These are phyloP conservation scores for Lumbricus terrestris DNA, from an alignment of 2,888 invertebrate species.

Conservation along the genomic window DNA sequence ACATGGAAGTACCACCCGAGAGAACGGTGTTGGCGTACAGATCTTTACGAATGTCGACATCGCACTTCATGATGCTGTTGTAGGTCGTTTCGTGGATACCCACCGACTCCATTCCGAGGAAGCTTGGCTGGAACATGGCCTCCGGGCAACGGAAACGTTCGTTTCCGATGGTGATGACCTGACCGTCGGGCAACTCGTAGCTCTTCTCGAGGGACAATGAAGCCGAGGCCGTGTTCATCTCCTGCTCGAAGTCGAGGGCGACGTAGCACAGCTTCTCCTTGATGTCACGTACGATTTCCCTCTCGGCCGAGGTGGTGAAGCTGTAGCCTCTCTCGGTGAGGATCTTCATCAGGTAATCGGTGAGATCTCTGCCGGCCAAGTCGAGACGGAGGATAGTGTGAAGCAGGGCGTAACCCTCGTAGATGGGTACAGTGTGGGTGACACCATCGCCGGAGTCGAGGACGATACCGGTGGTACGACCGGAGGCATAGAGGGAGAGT, in stretches of 20 bases:
- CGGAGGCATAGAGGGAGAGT: conserved; percentile 89
- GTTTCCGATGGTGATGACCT: conserved; percentile 54
- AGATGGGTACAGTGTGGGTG: conserved; percentile 92
- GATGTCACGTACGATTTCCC: conserved; percentile 90
- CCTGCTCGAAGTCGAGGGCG: conserved; percentile 89
- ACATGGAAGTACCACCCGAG: conserved; percentile 93
- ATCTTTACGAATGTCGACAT: conserved; percentile 57
- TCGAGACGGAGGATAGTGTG: conserved; percentile 95
- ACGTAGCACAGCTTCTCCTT: conserved; percentile 93
- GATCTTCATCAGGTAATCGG: conserved; percentile 93
- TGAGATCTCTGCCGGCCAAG: conserved; percentile 92
- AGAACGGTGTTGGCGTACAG: conserved; percentile 70
- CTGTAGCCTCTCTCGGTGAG: conserved; percentile 62
- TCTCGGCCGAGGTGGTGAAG: conserved; percentile 68
- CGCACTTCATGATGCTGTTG: conserved; percentile 58
- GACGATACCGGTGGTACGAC: conserved; percentile 90
- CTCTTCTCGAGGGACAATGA: conserved; percentile 88
- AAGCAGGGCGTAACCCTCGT: conserved; percentile 88
- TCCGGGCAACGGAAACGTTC: conserved; percentile 55
- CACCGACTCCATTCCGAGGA: conserved; percentile 50
- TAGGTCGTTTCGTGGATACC: conserved; percentile 49
- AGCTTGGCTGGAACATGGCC: conserved; percentile 56
- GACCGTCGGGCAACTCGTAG: conserved; percentile 63
- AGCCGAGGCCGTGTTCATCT: conserved; percentile 89
- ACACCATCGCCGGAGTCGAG: conserved; percentile 93